These are phyloP conservation scores for Rhynchotus rufescens DNA, from an alignment of 2,797 vertebrate genomes.

Conservation along the genomic window DNA sequence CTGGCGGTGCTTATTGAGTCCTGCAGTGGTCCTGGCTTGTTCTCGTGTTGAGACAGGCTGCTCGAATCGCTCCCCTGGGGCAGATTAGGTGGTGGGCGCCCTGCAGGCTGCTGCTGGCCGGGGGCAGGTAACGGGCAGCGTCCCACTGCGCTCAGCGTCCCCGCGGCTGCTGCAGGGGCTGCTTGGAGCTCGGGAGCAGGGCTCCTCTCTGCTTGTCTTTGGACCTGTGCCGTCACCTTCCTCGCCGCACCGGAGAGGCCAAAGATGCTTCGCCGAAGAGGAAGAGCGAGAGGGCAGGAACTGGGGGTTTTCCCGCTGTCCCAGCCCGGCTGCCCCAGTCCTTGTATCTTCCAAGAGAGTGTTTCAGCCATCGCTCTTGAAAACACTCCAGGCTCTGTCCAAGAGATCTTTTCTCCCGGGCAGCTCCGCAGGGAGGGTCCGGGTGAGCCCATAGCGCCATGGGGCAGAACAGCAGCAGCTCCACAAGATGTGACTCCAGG, in stretches of 20 bases:
- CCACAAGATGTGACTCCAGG: background rate
- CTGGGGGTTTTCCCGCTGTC: background rate
- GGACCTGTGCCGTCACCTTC: background rate
- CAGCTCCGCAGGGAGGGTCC: background rate
- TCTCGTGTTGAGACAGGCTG: background rate
- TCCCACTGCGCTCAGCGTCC: background rate
- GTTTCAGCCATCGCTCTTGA: background rate
- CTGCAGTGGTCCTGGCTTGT: fast-evolving
- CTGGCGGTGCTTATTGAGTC: background rate
- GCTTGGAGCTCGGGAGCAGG: background rate
- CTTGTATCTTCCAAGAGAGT: slow-evolving; percentile 23
- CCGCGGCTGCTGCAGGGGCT: background rate
- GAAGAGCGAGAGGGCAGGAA: background rate
- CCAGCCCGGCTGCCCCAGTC: background rate
- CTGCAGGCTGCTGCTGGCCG: background rate
- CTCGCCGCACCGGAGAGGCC: fast-evolving
- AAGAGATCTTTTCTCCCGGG: background rate
- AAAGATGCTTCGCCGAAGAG: background rate
- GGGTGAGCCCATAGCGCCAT: background rate
- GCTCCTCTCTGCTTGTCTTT: background rate
- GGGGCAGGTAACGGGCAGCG: background rate
- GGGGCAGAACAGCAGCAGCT: background rate
- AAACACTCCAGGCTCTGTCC: background rate
- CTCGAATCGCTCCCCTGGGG: background rate
- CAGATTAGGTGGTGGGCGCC: background rate